These are phyloP conservation scores for Enteromius unitaeniatus DNA, from an alignment of 2,797 vertebrate genomes.

Conservation along the genomic window DNA sequence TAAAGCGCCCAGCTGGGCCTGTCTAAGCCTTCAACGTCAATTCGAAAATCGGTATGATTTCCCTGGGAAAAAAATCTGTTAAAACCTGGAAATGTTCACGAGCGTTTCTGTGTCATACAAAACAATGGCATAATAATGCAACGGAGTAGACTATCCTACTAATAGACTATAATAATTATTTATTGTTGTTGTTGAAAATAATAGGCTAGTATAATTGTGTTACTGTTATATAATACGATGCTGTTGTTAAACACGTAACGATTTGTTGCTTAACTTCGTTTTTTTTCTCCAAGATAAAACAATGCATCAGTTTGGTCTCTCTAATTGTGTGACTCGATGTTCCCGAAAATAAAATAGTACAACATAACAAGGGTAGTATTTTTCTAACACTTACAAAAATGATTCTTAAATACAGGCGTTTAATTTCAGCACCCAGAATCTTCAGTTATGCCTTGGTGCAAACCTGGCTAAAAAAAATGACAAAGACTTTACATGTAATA, in stretches of 20 bases:
- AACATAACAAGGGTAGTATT: background rate
- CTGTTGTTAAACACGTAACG: background rate
- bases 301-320: background rate
- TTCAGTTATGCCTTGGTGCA: background rate
- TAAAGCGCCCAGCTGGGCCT: conserved; percentile 84
- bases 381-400: background rate
- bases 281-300: background rate
- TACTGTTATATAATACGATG: background rate
- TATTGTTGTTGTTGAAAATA: background rate
- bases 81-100: conserved; percentile 25
- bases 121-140: background rate
- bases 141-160: background rate
- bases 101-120: conserved; percentile 5
- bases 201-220: background rate
- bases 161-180: background rate
- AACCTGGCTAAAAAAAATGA: background rate
- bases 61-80: conserved; percentile 81
- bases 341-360: background rate
- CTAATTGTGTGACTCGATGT: background rate
- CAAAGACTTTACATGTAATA: background rate
- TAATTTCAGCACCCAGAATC: background rate
- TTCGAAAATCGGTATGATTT: conserved; percentile 89
- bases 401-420: background rate
- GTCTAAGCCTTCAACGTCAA: conserved; percentile 86
- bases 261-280: background rate